A percentile compares a stretch with the other conserved stretches of the same genome.
These are phyloP conservation scores for Apoda limacodes DNA, from an alignment of 2,888 invertebrate species.

Conservation along the genomic window DNA sequence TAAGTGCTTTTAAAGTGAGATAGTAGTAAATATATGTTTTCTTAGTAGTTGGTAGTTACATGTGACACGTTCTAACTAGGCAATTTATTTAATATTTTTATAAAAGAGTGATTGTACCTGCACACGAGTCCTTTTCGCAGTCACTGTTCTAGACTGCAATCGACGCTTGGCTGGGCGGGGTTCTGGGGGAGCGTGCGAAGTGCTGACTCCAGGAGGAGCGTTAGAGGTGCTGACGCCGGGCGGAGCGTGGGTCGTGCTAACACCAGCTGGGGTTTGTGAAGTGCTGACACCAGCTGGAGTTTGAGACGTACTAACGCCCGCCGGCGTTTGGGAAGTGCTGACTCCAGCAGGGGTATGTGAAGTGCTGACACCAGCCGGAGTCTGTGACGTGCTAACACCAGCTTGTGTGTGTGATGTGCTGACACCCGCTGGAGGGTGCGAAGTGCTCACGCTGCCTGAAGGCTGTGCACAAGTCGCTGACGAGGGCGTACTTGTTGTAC, in stretches of 20 bases:
- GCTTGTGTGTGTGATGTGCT: conserved; percentile 25
- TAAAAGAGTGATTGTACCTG: too few species aligned
- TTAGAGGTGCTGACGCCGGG: conserved; percentile 32
- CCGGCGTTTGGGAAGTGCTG: conserved; percentile 27
- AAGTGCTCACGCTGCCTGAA: conserved; percentile 35
- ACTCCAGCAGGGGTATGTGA: conserved; percentile 28
- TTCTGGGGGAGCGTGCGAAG: conserved; percentile 46
- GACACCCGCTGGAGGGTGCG: conserved; percentile 22
- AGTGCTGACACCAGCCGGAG: conserved; percentile 27
- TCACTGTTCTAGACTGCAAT: conserved; percentile 48
- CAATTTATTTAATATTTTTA: too few species aligned
- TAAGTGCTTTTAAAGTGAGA: too few species aligned
- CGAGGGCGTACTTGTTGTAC: conserved; percentile 26
- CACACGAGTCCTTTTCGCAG: conserved; percentile 63
- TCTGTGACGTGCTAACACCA: conserved; percentile 25
- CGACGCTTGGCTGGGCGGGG: conserved; percentile 49
- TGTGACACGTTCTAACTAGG: too few species aligned
- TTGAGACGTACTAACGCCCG: conserved; percentile 27
- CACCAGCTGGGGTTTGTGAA: conserved; percentile 24
- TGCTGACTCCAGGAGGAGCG: conserved; percentile 30
- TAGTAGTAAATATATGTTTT: too few species aligned
- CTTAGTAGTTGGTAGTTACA: too few species aligned
- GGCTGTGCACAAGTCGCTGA: conserved; percentile 30
- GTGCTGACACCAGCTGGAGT: conserved; percentile 24
- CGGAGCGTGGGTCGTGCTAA: conserved; percentile 27